Evolutionary conservation across 2,888 invertebrate genomes (phyloP).

Genomic region (Melieria picta): DNA sequence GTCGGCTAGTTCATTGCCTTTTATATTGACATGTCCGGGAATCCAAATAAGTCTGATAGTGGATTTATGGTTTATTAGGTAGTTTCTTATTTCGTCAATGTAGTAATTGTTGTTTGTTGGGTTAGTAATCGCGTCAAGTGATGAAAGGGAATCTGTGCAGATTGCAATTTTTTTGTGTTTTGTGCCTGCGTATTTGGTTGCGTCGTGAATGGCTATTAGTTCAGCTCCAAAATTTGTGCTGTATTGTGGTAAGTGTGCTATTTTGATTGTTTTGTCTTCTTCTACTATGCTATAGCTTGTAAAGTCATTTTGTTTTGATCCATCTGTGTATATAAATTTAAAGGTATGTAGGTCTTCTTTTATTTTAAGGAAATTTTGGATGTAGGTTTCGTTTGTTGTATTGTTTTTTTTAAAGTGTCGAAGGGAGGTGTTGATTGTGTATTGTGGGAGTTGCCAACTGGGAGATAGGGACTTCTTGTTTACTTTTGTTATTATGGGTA

Average conservation of each 20-base stretch:
- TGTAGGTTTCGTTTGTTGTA: background rate
- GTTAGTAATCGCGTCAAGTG: too few species aligned
- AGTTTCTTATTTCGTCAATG: too few species aligned
- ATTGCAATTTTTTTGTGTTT: background rate
- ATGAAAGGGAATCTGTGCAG: background rate
- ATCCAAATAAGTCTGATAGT: too few species aligned
- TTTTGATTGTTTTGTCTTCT: too few species aligned
- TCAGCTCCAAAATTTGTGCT: background rate
- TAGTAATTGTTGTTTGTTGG: too few species aligned
- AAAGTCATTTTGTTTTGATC: background rate
- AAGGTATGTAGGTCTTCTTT: background rate
- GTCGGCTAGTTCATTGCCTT: too few species aligned
- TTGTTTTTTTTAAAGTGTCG: background rate
- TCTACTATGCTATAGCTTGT: constrained; percentile 1
- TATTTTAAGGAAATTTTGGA: background rate
- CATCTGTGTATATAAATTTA: constrained; percentile 17
- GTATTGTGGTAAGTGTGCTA: constrained; percentile 1
- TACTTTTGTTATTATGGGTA: background rate
- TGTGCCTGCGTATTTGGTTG: constrained; percentile 4
- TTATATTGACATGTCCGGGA: too few species aligned
- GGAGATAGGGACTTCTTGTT: background rate
- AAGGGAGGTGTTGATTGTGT: background rate
- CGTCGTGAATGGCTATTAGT: constrained; percentile 5
- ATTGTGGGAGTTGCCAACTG: background rate
- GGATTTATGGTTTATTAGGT: too few species aligned